These are phyloP conservation scores for Nycticebus coucang DNA, from an alignment of 2,113 vertebrate species.

Conservation along the genomic window DNA sequence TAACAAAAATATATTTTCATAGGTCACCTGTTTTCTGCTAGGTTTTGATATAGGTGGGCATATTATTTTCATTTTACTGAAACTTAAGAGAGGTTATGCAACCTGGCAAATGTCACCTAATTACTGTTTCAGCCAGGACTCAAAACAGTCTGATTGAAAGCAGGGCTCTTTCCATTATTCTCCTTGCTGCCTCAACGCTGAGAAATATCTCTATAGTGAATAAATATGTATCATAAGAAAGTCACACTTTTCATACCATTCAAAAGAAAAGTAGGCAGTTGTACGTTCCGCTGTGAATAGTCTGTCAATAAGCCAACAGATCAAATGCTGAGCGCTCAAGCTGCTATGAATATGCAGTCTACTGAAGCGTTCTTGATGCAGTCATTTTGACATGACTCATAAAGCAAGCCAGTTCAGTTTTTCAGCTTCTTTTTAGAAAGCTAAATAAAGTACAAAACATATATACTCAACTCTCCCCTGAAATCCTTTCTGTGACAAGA, in stretches of 20 bases:
- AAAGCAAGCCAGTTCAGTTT: background rate
- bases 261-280: background rate
- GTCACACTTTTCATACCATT: background rate
- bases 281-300: background rate
- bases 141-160: background rate
- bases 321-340: background rate
- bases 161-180: background rate
- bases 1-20: background rate
- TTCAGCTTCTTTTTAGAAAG: background rate
- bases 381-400: background rate
- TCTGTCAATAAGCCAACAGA: background rate
- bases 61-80: background rate
- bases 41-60: background rate
- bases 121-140: background rate
- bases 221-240: background rate
- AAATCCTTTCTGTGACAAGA: background rate
- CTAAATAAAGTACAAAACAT: background rate
- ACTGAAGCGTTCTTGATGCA: background rate
- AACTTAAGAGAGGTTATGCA: background rate
- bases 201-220: background rate
- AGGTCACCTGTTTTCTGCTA: background rate
- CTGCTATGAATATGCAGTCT: accelerated
- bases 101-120: background rate
- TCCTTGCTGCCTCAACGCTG: background rate
- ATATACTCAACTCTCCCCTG: background rate